Conservation (phyloP, 1,140 invertebrate species). For the Atta texana region DNA sequence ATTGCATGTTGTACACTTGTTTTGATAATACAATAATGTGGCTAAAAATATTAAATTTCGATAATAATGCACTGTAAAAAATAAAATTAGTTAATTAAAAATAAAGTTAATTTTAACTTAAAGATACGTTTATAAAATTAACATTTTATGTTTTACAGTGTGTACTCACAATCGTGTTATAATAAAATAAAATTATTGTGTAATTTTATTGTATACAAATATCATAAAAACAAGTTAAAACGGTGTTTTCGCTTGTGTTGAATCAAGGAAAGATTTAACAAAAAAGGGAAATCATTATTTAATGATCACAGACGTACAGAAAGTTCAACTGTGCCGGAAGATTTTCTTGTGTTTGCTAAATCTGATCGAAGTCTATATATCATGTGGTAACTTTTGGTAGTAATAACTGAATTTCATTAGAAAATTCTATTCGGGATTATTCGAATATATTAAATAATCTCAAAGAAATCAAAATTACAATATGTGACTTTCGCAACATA, state of each 20-base stretch:
- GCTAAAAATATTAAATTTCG: background rate
- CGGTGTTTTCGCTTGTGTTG: background rate
- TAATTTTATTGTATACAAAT: background rate
- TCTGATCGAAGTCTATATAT: slow-evolving; percentile 57
- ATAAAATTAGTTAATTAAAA: too few relatives aligned
- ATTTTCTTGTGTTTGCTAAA: slow-evolving; percentile 38
- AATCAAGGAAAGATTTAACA: background rate
- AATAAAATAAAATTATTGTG: background rate
- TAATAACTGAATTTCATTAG: slow-evolving; percentile 34
- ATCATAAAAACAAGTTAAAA: background rate
- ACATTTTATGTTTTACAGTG: too few relatives aligned
- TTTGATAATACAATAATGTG: background rate
- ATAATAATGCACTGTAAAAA: background rate
- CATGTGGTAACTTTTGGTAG: slow-evolving; percentile 1
- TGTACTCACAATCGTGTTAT: background rate
- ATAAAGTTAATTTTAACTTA: too few relatives aligned
- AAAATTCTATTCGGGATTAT: background rate
- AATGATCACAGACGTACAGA: slow-evolving; percentile 5
- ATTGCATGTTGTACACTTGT: background rate
- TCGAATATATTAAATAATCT: background rate
- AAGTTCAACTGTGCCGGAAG: slow-evolving; percentile 35
- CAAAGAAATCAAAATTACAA: slow-evolving; percentile 49
- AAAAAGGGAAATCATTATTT: slow-evolving; percentile 15
- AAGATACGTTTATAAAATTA: too few relatives aligned
- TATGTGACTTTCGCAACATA: background rate